Conservation (phyloP, 1,140 invertebrate genomes). For the Amyelois transitella region DNA sequence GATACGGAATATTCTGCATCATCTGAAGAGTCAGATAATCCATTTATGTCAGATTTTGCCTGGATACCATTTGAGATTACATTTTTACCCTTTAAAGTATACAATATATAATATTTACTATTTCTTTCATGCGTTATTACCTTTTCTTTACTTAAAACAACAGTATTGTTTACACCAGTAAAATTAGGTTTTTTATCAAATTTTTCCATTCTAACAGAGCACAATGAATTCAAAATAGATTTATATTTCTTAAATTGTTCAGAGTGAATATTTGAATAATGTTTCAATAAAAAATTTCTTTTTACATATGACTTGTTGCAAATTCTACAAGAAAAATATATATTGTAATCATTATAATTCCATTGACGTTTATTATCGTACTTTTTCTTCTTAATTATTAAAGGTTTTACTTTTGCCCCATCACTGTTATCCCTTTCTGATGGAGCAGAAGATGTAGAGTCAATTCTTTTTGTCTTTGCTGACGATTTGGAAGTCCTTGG, state of each 20-base stretch:
- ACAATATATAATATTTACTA: not conserved
- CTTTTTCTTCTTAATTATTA: not conserved
- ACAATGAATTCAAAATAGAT: constrained; percentile 12
- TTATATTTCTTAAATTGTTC: constrained; percentile 8
- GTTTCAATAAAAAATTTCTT: constrained; percentile 20
- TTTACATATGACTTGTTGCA: constrained; percentile 26
- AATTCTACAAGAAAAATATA: constrained; percentile 37
- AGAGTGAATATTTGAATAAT: constrained; percentile 8
- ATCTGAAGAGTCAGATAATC: constrained; percentile 26
- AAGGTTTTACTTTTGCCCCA: not conserved
- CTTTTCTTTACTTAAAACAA: constrained; percentile 31
- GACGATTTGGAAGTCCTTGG: too few relatives aligned
- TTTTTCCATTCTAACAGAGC: constrained; percentile 33
- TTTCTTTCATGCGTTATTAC: constrained; percentile 28
- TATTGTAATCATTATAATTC: constrained; percentile 20
- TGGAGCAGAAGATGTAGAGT: not conserved
- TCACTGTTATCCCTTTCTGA: constrained; percentile 2
- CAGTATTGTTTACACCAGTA: constrained; percentile 24
- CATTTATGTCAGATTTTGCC: not conserved
- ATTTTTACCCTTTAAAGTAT: not conserved
- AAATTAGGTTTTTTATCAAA: constrained; percentile 39
- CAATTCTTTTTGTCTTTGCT: not conserved
- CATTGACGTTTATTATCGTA: not conserved
- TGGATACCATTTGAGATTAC: not conserved
- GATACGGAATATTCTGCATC: constrained; percentile 9